Conservation (phyloP, 2,888 invertebrate genomes). For the Drosophila nr. perissopoda region DNA sequence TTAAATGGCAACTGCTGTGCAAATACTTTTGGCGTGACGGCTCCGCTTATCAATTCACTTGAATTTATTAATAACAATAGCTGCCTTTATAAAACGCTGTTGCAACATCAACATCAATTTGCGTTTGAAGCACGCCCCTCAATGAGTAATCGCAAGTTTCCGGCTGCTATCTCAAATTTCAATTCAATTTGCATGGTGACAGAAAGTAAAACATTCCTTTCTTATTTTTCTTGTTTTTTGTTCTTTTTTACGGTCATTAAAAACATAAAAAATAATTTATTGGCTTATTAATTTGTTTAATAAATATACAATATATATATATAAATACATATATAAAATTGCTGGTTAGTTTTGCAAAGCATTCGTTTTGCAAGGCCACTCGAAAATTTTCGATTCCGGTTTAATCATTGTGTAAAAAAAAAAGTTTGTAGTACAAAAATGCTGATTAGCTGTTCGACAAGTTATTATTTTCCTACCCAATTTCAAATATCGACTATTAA, state of each 20-base stretch:
- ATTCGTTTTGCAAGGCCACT: conserved; percentile 44
- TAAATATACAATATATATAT: conserved; percentile 76
- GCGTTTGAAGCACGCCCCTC: conserved; percentile 46
- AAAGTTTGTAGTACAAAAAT: conserved; percentile 40
- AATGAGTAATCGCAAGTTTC: conserved; percentile 61
- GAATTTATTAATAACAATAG: conserved; percentile 76
- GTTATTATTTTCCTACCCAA: conserved; percentile 29
- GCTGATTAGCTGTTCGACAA: conserved; percentile 34
- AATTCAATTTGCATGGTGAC: conserved; percentile 2
- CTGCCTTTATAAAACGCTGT: conserved; percentile 61
- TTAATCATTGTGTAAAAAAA: conserved; percentile 12
- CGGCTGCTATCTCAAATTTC: conserved; percentile 33
- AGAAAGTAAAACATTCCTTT: conserved; percentile 16
- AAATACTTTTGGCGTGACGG: conserved; percentile 36
- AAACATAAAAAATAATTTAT: conserved; percentile 80
- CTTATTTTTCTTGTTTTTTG: not conserved
- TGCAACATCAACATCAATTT: conserved; percentile 54
- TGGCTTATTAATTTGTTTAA: conserved; percentile 81
- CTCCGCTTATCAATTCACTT: conserved; percentile 68
- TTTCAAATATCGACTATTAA: conserved; percentile 37
- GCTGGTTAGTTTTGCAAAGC: conserved; percentile 67
- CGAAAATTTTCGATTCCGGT: conserved; percentile 16
- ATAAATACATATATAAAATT: conserved; percentile 57
- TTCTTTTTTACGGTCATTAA: conserved; percentile 62
- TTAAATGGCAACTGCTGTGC: conserved; percentile 27